Evolutionary conservation across 2,888 invertebrate species (phyloP).

Genomic region (Buathra laborator): DNA sequence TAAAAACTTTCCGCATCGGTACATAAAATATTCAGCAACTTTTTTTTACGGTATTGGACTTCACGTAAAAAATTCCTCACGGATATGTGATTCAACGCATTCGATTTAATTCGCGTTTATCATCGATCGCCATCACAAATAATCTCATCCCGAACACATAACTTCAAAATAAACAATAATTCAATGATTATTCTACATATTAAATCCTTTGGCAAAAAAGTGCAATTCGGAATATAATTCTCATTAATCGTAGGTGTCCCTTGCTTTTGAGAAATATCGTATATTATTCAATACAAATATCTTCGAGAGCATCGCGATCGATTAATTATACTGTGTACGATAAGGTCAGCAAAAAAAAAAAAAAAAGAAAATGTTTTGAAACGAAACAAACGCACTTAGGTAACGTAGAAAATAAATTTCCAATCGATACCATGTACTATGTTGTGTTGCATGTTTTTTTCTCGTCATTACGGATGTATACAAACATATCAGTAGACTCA

Average conservation of each 20-base stretch:
- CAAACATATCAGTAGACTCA: not conserved
- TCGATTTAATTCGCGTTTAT: too few relatives aligned
- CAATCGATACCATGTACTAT: not conserved
- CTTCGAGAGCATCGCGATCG: constrained; percentile 3
- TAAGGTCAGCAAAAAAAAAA: constrained; percentile 8
- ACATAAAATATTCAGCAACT: not conserved
- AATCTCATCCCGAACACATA: not conserved
- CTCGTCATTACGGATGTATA: not conserved
- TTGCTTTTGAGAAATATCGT: constrained; percentile 16
- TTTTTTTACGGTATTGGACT: not conserved
- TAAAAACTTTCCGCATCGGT: not conserved
- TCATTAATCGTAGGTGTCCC: constrained; percentile 18
- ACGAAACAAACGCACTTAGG: not conserved
- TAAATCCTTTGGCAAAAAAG: not conserved
- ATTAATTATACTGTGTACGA: constrained; percentile 2
- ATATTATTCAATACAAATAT: constrained; percentile 12
- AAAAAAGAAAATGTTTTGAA: constrained; percentile 4
- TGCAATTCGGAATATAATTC: constrained; percentile 9
- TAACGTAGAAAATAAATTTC: not conserved
- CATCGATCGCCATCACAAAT: not conserved
- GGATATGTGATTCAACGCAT: not conserved
- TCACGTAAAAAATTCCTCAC: not conserved
- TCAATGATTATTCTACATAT: not conserved
- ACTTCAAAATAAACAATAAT: not conserved
- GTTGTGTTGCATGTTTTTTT: constrained; percentile 19